Percentiles rank a stretch among this genome's conserved stretches.
These are phyloP conservation scores for Eristalis intricaria DNA, from an alignment of 2,888 invertebrate species.

Conservation along the genomic window DNA sequence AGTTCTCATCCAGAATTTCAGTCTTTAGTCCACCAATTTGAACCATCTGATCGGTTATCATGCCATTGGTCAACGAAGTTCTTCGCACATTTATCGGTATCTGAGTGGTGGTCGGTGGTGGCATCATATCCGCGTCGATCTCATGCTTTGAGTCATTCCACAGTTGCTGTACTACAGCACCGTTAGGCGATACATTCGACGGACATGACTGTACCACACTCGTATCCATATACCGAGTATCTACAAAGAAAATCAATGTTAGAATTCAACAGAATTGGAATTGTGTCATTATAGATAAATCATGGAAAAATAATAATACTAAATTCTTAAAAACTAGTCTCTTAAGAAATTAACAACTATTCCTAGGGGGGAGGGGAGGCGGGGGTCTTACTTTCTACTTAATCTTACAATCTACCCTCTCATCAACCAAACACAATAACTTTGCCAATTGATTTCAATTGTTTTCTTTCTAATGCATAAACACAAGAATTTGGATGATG, in stretches of 20 bases:
- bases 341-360: slow-evolving; percentile 51
- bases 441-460: slow-evolving; percentile 42
- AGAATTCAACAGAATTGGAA: slow-evolving; percentile 69
- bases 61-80: slow-evolving; percentile 83
- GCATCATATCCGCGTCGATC: slow-evolving; percentile 86
- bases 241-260: slow-evolving; percentile 77
- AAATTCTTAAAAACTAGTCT: slow-evolving; percentile 45
- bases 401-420: slow-evolving; percentile 60
- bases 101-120: slow-evolving; percentile 84
- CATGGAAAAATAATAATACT: slow-evolving; percentile 30
- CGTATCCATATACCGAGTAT: slow-evolving; percentile 79
- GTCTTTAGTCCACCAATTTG: slow-evolving; percentile 84
- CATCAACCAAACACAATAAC: slow-evolving; percentile 68
- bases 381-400: slow-evolving; percentile 41
- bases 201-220: slow-evolving; percentile 58
- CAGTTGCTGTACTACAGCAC: slow-evolving; percentile 60
- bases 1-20: slow-evolving; percentile 88
- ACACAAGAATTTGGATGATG: slow-evolving; percentile 71
- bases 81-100: slow-evolving; percentile 85
- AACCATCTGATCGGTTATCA: slow-evolving; percentile 78
- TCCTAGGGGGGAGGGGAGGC: slow-evolving; percentile 42
- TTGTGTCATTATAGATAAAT: slow-evolving; percentile 44
- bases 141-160: slow-evolving; percentile 82
- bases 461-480: slow-evolving; percentile 18
- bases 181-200: slow-evolving; percentile 31